phyloP scores from a whole-genome alignment of 2,113 vertebrate genomes.

The Rhinichthys klamathensis region DNA sequence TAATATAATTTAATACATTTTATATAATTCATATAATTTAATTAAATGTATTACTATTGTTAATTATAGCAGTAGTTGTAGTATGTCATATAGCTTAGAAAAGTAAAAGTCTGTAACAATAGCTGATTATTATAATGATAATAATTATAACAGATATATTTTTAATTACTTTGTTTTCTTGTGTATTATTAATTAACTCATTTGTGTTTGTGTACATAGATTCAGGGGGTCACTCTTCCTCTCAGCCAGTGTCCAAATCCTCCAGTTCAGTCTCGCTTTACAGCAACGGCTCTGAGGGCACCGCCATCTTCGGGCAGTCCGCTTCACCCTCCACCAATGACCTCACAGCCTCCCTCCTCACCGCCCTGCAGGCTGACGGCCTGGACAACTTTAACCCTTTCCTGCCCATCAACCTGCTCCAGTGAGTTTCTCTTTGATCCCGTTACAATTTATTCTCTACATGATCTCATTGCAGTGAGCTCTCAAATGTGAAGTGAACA shows the following conservation, averaged over 20 bases:
- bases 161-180: neutral
- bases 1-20: neutral
- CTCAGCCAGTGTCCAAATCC: constrained; percentile 78
- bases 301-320: constrained; percentile 76
- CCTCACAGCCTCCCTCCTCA: constrained; percentile 75
- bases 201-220: constrained; percentile 57
- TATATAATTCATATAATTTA: neutral
- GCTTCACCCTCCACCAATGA: constrained; percentile 79
- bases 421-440: constrained; percentile 70
- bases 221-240: constrained; percentile 64
- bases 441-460: neutral
- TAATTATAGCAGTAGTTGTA: neutral
- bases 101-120: neutral
- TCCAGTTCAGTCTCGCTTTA: constrained; percentile 81
- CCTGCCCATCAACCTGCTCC: constrained; percentile 81
- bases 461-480: neutral
- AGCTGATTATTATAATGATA: neutral
- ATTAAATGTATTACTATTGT: too few species aligned
- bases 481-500: neutral
- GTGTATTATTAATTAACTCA: neutral
- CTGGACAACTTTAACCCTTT: constrained; percentile 79
- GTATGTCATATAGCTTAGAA: neutral
- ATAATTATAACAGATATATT: neutral
- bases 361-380: constrained; percentile 73
- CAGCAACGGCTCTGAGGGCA: constrained; percentile 78